Percentiles rank a stretch among this genome's conserved stretches.
These are phyloP conservation scores for Ectemnius continuus DNA, from an alignment of 2,888 invertebrate species.

Conservation along the genomic window DNA sequence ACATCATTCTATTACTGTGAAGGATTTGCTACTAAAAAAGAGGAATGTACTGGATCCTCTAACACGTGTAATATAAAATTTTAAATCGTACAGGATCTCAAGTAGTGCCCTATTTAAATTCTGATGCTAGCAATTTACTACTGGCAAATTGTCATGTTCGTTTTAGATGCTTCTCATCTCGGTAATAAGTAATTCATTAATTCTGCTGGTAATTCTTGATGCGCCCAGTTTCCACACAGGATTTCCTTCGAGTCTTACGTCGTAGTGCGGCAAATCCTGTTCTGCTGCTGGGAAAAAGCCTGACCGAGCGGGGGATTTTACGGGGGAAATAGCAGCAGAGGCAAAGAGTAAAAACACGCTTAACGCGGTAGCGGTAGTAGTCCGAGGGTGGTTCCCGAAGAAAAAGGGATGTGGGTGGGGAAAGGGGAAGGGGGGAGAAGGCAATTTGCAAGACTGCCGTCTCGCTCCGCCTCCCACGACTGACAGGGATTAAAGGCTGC, in stretches of 20 bases:
- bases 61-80: too few species aligned
- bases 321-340: conserved; percentile 16
- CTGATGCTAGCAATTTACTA: conserved; percentile 31
- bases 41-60: too few species aligned
- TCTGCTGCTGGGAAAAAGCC: conserved; percentile 11
- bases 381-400: conserved; percentile 31
- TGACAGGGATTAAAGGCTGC: conserved; percentile 27
- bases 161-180: too few species aligned
- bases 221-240: too few species aligned
- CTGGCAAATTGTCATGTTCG: background rate
- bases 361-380: conserved; percentile 13
- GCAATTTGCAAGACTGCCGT: conserved; percentile 59
- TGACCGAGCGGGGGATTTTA: conserved; percentile 26
- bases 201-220: conserved; percentile 19
- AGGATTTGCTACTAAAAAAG: too few species aligned
- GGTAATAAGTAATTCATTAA: conserved; percentile 2
- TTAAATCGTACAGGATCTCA: too few species aligned
- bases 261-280: too few species aligned
- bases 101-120: background rate
- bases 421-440: conserved; percentile 21
- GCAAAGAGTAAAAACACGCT: conserved; percentile 16
- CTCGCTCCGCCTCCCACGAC: conserved; percentile 26
- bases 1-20: too few species aligned
- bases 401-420: conserved; percentile 28
- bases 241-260: too few species aligned